Evolutionary conservation across 2,888 invertebrate genomes (phyloP).

Genomic region (Aradus depressus): DNA sequence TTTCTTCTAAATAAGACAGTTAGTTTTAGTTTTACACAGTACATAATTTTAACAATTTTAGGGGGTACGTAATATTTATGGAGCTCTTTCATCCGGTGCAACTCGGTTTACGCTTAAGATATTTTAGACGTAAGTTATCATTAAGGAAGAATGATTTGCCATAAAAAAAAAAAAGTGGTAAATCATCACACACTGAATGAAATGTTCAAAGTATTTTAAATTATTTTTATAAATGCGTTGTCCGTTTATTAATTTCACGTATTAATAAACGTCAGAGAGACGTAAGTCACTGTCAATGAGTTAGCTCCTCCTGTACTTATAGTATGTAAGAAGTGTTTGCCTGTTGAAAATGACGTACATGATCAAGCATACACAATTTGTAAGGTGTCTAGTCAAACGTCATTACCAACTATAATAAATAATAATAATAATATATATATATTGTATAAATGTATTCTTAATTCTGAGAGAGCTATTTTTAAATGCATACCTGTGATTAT

Average conservation of each 20-base stretch:
- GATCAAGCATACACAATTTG: slow-evolving; percentile 16
- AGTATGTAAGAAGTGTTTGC: slow-evolving; percentile 17
- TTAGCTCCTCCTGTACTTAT: slow-evolving; percentile 19
- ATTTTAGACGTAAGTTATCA: slow-evolving; percentile 11
- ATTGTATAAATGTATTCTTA: slow-evolving; percentile 12
- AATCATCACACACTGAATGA: neutral
- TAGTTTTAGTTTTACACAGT: slow-evolving; percentile 9
- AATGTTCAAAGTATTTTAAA: slow-evolving; percentile 15
- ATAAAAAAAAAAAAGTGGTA: too few species aligned
- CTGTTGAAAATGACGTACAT: slow-evolving; percentile 15
- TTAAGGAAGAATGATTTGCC: slow-evolving; percentile 1
- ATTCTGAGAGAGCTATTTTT: slow-evolving; percentile 28
- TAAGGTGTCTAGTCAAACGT: slow-evolving; percentile 23
- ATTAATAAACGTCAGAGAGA: slow-evolving; percentile 15
- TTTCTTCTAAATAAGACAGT: neutral
- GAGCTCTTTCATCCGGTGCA: slow-evolving; percentile 20
- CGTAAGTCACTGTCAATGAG: slow-evolving; percentile 20
- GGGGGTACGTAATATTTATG: slow-evolving; percentile 14
- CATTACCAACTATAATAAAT: slow-evolving; percentile 18
- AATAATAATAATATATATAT: slow-evolving; percentile 23
- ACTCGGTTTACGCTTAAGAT: slow-evolving; percentile 14
- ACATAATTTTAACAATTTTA: slow-evolving; percentile 10
- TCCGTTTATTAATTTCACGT: slow-evolving; percentile 10
- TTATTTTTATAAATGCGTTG: slow-evolving; percentile 15
- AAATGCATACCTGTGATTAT: slow-evolving; percentile 28